A percentile compares a stretch with the other conserved stretches of the same genome.
Conservation (phyloP, 35 echinoderm and acorn worm species). For the Stichopus chloronotus region DNA sequence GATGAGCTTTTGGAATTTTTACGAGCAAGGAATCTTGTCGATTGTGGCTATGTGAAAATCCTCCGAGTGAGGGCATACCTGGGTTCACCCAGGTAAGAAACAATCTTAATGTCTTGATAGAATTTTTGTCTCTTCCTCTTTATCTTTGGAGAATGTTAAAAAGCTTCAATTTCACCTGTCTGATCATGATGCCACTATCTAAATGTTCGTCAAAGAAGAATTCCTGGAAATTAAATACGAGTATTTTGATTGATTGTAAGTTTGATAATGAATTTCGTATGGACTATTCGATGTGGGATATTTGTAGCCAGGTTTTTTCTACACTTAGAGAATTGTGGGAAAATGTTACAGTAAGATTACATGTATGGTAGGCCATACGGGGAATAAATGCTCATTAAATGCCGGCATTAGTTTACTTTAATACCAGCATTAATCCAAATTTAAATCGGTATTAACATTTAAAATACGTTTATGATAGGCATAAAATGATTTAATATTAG, state of each 20-base stretch:
- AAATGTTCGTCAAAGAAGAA: neutral
- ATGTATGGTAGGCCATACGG: no score
- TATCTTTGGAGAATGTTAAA: neutral
- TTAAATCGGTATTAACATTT: no score
- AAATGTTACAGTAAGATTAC: neutral
- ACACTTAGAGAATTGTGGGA: conserved; percentile 4
- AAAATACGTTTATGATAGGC: no score
- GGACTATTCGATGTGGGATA: neutral
- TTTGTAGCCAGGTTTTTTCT: neutral
- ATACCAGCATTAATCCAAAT: no score
- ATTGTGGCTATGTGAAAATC: neutral
- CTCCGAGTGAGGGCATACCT: neutral
- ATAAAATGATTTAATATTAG: no score
- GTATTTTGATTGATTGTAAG: conserved; percentile 4
- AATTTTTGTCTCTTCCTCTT: conserved; percentile 6
- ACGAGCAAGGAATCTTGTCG: conserved; percentile 27
- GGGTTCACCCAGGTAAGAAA: neutral
- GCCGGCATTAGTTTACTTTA: no score
- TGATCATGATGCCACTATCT: neutral
- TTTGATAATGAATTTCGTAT: conserved; percentile 5
- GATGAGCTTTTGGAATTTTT: conserved; percentile 10
- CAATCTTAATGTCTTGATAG: conserved; percentile 19
- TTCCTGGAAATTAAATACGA: conserved; percentile 10
- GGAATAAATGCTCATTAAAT: no score
- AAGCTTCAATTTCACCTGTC: no score